Conservation (phyloP, 2,113 vertebrate species). For the Tor tambroides region DNA sequence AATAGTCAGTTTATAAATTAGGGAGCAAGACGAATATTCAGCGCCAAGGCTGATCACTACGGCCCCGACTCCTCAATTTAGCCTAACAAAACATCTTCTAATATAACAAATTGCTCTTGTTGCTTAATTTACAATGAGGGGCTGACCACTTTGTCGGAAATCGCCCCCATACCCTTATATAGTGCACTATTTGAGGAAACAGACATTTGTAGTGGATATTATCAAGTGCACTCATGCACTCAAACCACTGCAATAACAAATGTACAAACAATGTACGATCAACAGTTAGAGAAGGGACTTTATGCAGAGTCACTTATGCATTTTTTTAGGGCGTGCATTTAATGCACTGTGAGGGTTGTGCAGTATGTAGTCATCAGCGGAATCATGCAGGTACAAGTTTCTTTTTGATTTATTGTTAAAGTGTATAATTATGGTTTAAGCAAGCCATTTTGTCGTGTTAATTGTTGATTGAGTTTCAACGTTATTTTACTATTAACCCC, state of each 20-base stretch:
- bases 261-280: background rate
- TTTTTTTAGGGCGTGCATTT: background rate
- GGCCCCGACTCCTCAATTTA: background rate
- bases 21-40: background rate
- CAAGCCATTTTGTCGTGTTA: no score
- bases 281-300: background rate
- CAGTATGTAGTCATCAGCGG: no score
- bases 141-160: background rate
- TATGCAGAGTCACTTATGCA: background rate
- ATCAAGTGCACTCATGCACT: background rate
- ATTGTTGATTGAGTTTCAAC: no score
- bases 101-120: background rate
- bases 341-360: no score
- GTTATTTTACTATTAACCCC: no score
- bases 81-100: background rate
- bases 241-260: background rate
- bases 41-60: background rate
- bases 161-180: background rate
- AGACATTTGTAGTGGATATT: background rate
- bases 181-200: background rate
- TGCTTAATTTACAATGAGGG: background rate
- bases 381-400: no score
- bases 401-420: no score
- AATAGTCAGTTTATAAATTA: slow-evolving; percentile 3
- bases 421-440: no score